These are phyloP conservation scores for Austrolebias charrua DNA, from an alignment of 2,797 vertebrate species.

Conservation along the genomic window DNA sequence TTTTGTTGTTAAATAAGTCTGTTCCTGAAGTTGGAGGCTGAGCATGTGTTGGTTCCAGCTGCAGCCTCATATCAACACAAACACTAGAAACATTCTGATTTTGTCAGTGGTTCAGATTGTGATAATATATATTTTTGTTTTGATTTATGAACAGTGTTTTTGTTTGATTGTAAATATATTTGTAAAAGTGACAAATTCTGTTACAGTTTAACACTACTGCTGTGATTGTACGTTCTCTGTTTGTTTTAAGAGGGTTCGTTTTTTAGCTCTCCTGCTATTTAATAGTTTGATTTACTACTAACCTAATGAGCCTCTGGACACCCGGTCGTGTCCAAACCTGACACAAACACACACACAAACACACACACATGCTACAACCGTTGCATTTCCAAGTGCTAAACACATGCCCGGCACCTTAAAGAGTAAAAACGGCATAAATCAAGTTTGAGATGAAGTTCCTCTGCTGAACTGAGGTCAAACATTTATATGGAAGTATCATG, in stretches of 20 bases:
- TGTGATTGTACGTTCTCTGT: conserved; percentile 47
- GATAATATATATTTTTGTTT: conserved; percentile 46
- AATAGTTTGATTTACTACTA: conserved; percentile 63
- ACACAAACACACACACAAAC: too few species aligned
- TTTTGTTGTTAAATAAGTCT: background rate
- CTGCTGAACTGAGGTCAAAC: conserved; percentile 45
- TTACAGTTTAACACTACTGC: conserved; percentile 68
- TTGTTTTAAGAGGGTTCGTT: conserved; percentile 66
- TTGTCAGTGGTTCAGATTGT: conserved; percentile 63
- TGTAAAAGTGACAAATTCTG: conserved; percentile 52
- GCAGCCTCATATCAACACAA: background rate
- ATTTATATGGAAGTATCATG: conserved; percentile 47
- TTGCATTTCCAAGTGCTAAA: conserved; percentile 15
- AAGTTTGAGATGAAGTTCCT: conserved; percentile 5
- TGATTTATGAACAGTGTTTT: conserved; percentile 38
- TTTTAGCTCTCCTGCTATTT: conserved; percentile 62
- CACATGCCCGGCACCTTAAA: conserved; percentile 52
- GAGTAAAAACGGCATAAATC: conserved; percentile 43
- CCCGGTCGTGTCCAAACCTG: conserved; percentile 35
- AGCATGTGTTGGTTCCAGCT: background rate
- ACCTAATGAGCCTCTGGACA: conserved; percentile 66
- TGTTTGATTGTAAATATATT: conserved; percentile 75
- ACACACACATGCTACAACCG: conserved; percentile 3
- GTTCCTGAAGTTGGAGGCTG: conserved; percentile 46
- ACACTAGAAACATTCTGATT: conserved; percentile 45